Percentiles rank a stretch among this genome's conserved stretches.
These are phyloP conservation scores for Xerus inauris DNA, from an alignment of 2,113 vertebrate species.

Conservation along the genomic window DNA sequence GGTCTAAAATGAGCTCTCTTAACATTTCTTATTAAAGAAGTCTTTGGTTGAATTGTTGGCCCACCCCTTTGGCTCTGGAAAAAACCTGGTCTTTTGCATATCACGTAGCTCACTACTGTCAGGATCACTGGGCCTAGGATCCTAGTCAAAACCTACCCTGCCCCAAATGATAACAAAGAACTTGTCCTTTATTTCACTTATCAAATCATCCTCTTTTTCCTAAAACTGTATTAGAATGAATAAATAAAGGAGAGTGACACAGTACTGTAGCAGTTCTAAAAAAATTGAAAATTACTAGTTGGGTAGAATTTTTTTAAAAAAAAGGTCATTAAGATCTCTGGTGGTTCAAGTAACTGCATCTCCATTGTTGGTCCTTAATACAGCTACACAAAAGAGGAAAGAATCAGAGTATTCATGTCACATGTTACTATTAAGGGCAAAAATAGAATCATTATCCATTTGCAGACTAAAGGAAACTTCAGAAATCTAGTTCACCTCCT, in stretches of 20 bases:
- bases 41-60: background rate
- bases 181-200: conserved; percentile 15
- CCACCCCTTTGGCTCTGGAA: conserved; percentile 12
- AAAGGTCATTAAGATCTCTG: background rate
- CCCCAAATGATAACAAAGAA: background rate
- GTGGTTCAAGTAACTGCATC: background rate
- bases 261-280: background rate
- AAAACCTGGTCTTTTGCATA: background rate
- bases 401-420: background rate
- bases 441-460: background rate
- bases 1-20: background rate
- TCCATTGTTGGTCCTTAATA: background rate
- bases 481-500: background rate
- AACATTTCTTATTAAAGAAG: background rate
- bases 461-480: background rate
- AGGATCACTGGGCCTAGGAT: background rate
- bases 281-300: background rate
- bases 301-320: background rate
- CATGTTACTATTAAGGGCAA: background rate
- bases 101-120: background rate
- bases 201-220: background rate
- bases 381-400: background rate
- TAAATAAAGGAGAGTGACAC: conserved; percentile 5
- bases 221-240: background rate
- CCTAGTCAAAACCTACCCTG: background rate